Evolutionary conservation across 35 echinoderm and acorn worm genomes (phyloP).

Genomic region (Ophioderma brevispina): DNA sequence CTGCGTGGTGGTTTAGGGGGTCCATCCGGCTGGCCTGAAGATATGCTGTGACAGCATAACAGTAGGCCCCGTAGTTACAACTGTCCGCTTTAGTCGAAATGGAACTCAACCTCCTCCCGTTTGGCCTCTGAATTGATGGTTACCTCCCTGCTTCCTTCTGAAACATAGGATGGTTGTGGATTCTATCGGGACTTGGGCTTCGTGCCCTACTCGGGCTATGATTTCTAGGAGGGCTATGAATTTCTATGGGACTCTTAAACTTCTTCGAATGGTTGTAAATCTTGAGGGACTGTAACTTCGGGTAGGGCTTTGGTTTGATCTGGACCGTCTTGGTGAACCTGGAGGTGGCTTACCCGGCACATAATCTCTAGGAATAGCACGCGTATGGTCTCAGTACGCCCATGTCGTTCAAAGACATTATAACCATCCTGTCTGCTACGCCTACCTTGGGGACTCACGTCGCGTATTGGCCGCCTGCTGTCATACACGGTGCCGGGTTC

Average conservation of each 20-base stretch:
- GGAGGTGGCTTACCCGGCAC: not conserved
- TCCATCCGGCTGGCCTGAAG: not conserved
- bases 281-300: not conserved
- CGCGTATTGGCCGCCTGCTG: not conserved
- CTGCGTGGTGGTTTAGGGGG: conserved; percentile 66
- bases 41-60: conserved; percentile 18
- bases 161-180: conserved; percentile 11
- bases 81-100: not conserved
- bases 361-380: not conserved
- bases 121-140: conserved; percentile 3
- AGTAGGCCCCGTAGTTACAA: not conserved
- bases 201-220: not conserved
- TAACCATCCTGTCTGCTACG: not conserved
- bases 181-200: not conserved
- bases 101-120: conserved; percentile 2
- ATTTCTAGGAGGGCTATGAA: not conserved
- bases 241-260: too few relatives aligned
- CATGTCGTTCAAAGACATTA: not conserved
- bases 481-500: not conserved
- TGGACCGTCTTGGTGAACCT: not conserved
- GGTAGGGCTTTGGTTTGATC: not conserved
- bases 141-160: conserved; percentile 17
- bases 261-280: not conserved
- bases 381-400: not conserved
- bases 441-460: not conserved